Conservation (phyloP, 2,888 invertebrate species). For the Criorhina ranunculi region DNA sequence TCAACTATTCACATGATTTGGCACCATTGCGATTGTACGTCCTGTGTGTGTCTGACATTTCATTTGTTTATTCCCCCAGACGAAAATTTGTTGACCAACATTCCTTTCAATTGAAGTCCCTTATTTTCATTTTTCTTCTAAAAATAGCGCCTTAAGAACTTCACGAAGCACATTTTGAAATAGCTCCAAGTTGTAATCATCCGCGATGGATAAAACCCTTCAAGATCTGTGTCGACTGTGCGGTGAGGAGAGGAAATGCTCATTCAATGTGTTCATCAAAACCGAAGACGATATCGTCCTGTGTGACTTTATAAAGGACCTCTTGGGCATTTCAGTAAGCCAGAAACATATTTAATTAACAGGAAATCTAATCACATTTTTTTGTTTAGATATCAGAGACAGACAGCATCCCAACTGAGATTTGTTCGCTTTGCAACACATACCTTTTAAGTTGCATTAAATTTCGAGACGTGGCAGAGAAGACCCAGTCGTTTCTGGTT, state of each 20-base stretch:
- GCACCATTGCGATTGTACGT: constrained; percentile 36
- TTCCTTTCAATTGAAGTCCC: background rate
- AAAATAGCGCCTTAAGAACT: constrained; percentile 31
- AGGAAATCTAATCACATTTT: background rate
- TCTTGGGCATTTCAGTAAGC: constrained; percentile 54
- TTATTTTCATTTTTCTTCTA: constrained; percentile 7
- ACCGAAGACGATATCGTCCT: constrained; percentile 52
- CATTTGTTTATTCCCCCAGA: constrained; percentile 65
- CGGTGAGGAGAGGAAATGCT: constrained; percentile 54
- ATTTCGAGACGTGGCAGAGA: constrained; percentile 60
- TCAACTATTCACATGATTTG: background rate
- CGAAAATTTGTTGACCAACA: constrained; percentile 39
- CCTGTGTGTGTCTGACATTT: constrained; percentile 52
- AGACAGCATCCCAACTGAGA: constrained; percentile 57
- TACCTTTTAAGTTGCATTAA: constrained; percentile 41
- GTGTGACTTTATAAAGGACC: constrained; percentile 44
- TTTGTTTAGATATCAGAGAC: constrained; percentile 31
- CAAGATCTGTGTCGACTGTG: constrained; percentile 64
- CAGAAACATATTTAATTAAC: background rate
- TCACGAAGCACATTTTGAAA: background rate
- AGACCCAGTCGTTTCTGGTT: constrained; percentile 50
- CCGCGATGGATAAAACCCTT: constrained; percentile 48
- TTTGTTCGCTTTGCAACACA: constrained; percentile 54
- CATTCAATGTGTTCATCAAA: constrained; percentile 63
- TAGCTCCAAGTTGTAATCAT: background rate